Conservation (phyloP, 2,888 invertebrate species). For the Lordiphosa andalusiaca region DNA sequence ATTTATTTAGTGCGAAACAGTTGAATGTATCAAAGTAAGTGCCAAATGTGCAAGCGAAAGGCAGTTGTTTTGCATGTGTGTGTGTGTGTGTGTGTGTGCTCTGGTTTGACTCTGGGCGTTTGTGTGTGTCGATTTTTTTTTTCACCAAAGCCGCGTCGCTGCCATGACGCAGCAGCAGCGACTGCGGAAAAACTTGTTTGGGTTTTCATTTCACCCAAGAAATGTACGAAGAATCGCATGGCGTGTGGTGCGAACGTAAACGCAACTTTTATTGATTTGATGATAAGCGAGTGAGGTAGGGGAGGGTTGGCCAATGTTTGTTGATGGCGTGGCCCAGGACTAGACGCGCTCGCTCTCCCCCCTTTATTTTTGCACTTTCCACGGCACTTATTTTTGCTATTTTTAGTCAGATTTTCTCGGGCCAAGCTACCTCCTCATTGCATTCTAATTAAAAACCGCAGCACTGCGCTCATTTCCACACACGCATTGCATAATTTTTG, state of each 20-base stretch:
- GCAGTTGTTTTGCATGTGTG: slow-evolving; percentile 5
- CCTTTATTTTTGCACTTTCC: slow-evolving; percentile 10
- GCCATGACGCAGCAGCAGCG: slow-evolving; percentile 35
- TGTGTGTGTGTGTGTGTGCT: slow-evolving; percentile 11
- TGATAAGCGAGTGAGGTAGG: no score
- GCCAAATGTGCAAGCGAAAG: slow-evolving; percentile 3
- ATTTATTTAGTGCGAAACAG: slow-evolving; percentile 24
- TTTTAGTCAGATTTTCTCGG: slow-evolving; percentile 46
- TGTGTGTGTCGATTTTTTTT: slow-evolving; percentile 19
- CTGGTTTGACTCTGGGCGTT: slow-evolving; percentile 6
- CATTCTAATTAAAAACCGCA: slow-evolving; percentile 65
- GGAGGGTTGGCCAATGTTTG: slow-evolving; percentile 30
- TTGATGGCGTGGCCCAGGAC: slow-evolving; percentile 27
- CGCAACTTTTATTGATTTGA: slow-evolving; percentile 51
- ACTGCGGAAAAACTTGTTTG: slow-evolving; percentile 53
- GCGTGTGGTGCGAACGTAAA: slow-evolving; percentile 20
- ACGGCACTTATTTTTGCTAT: slow-evolving; percentile 32
- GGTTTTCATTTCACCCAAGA: slow-evolving; percentile 45
- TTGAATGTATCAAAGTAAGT: slow-evolving; percentile 55
- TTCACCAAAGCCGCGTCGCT: slow-evolving; percentile 19
- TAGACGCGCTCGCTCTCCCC: slow-evolving; percentile 1
- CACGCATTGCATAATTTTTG: slow-evolving; percentile 60
- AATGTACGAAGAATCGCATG: slow-evolving; percentile 4
- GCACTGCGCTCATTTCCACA: slow-evolving; percentile 63
- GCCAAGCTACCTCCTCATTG: slow-evolving; percentile 44